Evolutionary conservation across 2,797 vertebrate genomes (phyloP), one percentile per base, ranked within the genome.

Genomic region (Danio albolineatus): DNA sequence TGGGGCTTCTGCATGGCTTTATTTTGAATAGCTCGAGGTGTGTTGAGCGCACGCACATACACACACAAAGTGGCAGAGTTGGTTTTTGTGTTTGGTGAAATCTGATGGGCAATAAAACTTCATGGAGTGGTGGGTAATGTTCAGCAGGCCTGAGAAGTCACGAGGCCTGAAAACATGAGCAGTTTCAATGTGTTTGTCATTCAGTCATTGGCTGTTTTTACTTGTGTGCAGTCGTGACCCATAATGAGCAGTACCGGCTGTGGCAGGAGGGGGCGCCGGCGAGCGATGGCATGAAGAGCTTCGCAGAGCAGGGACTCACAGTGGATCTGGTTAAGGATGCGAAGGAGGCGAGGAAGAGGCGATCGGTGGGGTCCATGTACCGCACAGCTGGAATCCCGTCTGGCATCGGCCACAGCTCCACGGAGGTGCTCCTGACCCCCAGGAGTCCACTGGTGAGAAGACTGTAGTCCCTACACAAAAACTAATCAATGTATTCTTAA

Each of bases 401-500:
- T 0, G 94, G 94, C 78, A 91, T 94, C 2, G 93, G 94, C 16
- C 93, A 95, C 91, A 95, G 93, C 86, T 95, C 93, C 83, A 95
- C 93, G 0, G 93, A 94, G 85, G 77, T 95, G 78, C 85, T 93
- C 57, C 79, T 95, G 77, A 92, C 90, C 66, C 92, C 94, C n/a
- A 89, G 93, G 61, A 92, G 46, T 82, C 91, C 94, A 13, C 84
- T 94, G 94, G 94, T 95, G 91, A 70, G 67, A 56, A 28, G n/a
- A 10, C 7, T 38, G 7, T 10, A 12, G 16, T 38, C 75, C 17
- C 44, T 51, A 39, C 1, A 12, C n/a, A 1, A n/a, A 10, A 6
- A 48, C 17, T 4, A 2, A 17, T 12, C 2, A 28, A 62, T 39
- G 21, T 46, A 7, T 69, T 38, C 16, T 14, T 9, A 62, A 16